Evolutionary conservation across 2,113 vertebrate genomes (phyloP), one percentile per base, ranked within the genome.

Genomic region (Chamaetylas fuelleborni): DNA sequence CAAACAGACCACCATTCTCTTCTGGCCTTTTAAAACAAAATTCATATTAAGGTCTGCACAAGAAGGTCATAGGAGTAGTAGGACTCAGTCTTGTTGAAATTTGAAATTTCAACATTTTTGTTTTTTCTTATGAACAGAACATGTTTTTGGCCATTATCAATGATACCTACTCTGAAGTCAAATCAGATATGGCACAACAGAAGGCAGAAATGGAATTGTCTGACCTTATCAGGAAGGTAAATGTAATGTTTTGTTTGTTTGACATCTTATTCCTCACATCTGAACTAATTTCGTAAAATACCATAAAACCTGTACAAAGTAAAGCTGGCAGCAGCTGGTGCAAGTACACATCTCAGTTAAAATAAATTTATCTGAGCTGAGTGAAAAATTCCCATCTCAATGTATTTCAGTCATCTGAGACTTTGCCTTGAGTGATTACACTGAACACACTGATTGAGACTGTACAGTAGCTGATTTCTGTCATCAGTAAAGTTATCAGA

Each of bases 111-210:
- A 79, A 15, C 3, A 16, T 73, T 69, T 91, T 91, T 71, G 7
- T 47, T 76, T 96, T 88, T 43, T 93, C 57, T 96, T 61, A 50
- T 70, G 29, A 96, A 81, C 93, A 99, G 99, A 99, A 99, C 93
- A 99, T 99, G 99, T 99, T 99, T 98, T 96, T 99, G 97, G 99
- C 99, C 71, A 99, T 99, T 96, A 99, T 99, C 96, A 99, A 99
- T 72, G 99, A 99, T 94, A 98, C 99, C 0, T 99, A 99, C 94
- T 99, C 99, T 1, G 99, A 99, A 97, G 99, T 99, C 86, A 99
- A 99, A 96, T 98, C 98, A 0, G 99, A 99, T 96, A 98, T 99
- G 98, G 98, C 99, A n/a, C 99, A 99, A 92, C 99, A 99, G 96
- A 99, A 98, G 95, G 97, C 98, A 67, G 99, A 99, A 96, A 99